Base-by-base conservation (phyloP, 1,140 invertebrate species). In the Eueides isabella region DNA sequence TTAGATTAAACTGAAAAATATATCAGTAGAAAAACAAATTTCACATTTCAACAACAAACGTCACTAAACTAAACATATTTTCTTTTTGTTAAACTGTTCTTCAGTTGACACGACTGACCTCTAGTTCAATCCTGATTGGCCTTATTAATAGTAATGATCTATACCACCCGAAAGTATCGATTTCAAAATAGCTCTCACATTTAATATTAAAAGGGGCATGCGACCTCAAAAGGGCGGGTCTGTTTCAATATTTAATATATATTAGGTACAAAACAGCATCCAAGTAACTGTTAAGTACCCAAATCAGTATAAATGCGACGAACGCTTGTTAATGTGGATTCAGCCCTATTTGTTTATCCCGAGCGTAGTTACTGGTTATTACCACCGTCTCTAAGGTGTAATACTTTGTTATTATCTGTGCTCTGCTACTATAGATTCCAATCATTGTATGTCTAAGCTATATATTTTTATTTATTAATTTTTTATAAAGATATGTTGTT, bases 271-370 rank as follows among this genome's bases (percentile, higher is more conserved):
- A 33, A 61, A 72, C 41, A 61, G 71, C 33, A 28, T 67, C 75
- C 5, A 19, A 44, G 38, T 65, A n/a, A 31, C 61, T 38, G 67
- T 33, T 76, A 76, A 66, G 63, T 72, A 14, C 38, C 41, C 71
- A 63, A 73, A 73, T 72, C 55, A 73, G 75, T 62, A 73, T 63
- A 66, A 76, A 76, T 73, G 71, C 67, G 75, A 66, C 63, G 69
- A 65, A 14, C 41, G 64, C 66, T 69, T 64, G 11, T 69, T 76
- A 76, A 76, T 70, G 67, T 70, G 29, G 71, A 76, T 76, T 76
- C 70, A 72, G 29, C 38, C 31, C 70, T 68, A 69, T 72, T 76
- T 76, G 65, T 38, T 41, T 72, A 33, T 44, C 61, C 44, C 48
- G 26, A 64, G 31, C 28, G 33, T 67, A 29, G 66, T 66, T 76